phyloP scores from a whole-genome alignment of 2,797 vertebrate genomes.

The Rachycentron canadum region DNA sequence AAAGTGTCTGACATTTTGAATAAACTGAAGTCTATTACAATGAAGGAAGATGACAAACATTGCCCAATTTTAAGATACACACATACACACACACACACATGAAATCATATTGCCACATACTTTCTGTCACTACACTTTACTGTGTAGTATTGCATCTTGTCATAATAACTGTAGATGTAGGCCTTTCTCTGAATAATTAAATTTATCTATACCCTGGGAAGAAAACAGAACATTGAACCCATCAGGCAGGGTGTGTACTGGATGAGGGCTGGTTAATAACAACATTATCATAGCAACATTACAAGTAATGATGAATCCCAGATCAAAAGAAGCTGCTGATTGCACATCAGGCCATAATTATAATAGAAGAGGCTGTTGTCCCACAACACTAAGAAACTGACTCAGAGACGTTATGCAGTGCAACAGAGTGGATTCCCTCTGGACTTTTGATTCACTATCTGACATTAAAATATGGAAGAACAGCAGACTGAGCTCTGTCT shows the following conservation, averaged over 20 bases:
- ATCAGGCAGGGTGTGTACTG: neutral
- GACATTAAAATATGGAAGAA: neutral
- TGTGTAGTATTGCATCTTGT: neutral
- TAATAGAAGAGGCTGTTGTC: neutral
- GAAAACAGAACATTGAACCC: neutral
- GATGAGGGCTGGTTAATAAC: neutral
- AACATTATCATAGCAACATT: neutral
- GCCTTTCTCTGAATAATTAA: neutral
- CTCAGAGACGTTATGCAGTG: neutral
- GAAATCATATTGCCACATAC: neutral
- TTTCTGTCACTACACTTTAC: neutral
- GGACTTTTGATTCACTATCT: neutral
- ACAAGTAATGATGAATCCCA: neutral
- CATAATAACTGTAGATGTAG: neutral
- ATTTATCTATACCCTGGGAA: neutral
- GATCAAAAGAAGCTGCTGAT: neutral
- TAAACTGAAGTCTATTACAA: neutral
- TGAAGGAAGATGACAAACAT: neutral
- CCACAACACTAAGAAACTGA: neutral
- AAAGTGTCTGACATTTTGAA: neutral
- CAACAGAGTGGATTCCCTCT: neutral
- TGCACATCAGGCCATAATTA: neutral
- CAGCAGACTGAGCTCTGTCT: neutral
- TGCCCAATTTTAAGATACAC: neutral
- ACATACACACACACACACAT: neutral